These are phyloP conservation scores for Gopherus evgoodei DNA, from an alignment of 2,113 vertebrate genomes.

Conservation along the genomic window DNA sequence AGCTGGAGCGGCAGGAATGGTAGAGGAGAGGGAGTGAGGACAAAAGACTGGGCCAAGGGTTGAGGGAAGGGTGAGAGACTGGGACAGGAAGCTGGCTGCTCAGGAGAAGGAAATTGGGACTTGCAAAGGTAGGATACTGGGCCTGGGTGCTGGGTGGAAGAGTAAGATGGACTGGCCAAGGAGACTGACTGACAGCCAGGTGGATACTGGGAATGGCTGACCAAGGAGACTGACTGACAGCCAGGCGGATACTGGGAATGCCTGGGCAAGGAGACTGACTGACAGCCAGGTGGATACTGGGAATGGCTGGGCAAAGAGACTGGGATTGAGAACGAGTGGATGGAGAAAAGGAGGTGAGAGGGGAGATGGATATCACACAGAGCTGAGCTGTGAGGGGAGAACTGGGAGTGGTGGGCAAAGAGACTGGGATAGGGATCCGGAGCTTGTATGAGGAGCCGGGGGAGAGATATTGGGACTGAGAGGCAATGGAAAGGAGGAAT, in stretches of 20 bases:
- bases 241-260: not conserved
- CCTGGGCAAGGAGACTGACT: not conserved
- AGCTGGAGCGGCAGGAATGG: not conserved
- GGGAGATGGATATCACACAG: not conserved
- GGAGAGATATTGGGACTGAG: no score
- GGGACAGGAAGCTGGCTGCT: not conserved
- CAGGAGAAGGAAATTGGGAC: not conserved
- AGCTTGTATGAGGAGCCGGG: not conserved
- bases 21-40: not conserved
- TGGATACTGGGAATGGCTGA: not conserved
- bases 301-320: not conserved
- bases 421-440: not conserved
- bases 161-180: not conserved
- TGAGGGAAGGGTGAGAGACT: not conserved
- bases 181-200: not conserved
- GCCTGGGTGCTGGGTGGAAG: not conserved
- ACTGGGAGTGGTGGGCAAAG: not conserved
- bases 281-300: not conserved
- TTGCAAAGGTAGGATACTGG: not conserved
- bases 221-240: not conserved
- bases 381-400: not conserved
- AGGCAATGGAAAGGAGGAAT: no score
- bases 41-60: not conserved
- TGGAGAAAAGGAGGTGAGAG: not conserved
- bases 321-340: not conserved